Base-by-base conservation (phyloP, 1,140 invertebrate species). In the Meloidogyne hapla region DNA sequence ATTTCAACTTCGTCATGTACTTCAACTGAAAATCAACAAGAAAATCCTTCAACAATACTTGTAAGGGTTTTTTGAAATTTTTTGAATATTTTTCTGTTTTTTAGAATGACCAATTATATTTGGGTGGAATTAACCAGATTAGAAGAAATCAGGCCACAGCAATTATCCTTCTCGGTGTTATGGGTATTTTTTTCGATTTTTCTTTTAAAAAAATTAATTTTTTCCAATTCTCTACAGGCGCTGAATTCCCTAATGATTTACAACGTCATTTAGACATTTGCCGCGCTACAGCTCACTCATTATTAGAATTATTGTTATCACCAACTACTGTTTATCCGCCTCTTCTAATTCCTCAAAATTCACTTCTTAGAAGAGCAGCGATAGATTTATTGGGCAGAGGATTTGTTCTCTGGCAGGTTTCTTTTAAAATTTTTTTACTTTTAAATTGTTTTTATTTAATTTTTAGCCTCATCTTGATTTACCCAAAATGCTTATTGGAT, bases 61-160 rank as follows among this genome's bases (percentile, higher is more conserved):
- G 23, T 40, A 13, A 71, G 5, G 6, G 18, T n/a, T 56, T n/a
- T 56, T n/a, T n/a, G 4, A n/a, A 56, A 56, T 2, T n/a, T 56
- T 56, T 56, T n/a, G n/a, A 56, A 56, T 5, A 42, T 8, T n/a
- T n/a, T 56, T 56, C n/a, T 56, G 8, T n/a, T 56, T 56, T 56
- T n/a, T n/a, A 56, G 48, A 56, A 73, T 18, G 71, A 73, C 38
- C 71, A 73, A 63, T 63, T 73, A 64, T 21, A 63, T 28, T 61
- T 73, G 23, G 56, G 56, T n/a, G 71, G 71, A 23, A 64, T 73
- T 25, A 76, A 84, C 56, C 94, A 98, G 88, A 89, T 94, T 45
- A 93, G 94, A 77, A 90, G 95, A 12, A 96, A 96, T 84, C 95
- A 99, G 88, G 94, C 94, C 0, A 98, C 95, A 0, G 94, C 96